Conservation (phyloP, 2,888 invertebrate species). For the Strigamia transsilvanica region DNA sequence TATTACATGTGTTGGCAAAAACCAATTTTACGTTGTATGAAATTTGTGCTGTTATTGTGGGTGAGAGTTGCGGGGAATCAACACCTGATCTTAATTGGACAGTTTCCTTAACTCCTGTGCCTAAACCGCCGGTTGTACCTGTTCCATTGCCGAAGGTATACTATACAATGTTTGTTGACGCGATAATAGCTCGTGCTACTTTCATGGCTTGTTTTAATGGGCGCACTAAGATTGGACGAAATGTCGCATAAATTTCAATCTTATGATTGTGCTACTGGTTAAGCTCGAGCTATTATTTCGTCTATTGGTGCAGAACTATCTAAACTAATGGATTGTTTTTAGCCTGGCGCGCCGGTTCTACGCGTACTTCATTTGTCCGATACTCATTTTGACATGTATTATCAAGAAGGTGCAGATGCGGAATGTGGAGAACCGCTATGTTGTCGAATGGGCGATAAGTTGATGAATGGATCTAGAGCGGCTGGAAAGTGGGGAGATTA, state of each 20-base stretch:
- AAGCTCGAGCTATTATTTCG: background rate
- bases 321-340: background rate
- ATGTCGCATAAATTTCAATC: no score
- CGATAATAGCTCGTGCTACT: no score
- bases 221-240: no score
- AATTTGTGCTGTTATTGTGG: slow-evolving; percentile 91
- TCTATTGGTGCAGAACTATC: no score
- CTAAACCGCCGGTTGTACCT: slow-evolving; percentile 75
- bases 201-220: no score
- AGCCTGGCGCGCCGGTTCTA: slow-evolving; percentile 58
- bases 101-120: slow-evolving; percentile 87
- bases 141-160: slow-evolving; percentile 73
- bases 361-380: slow-evolving; percentile 77
- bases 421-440: slow-evolving; percentile 80
- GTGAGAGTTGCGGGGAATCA: slow-evolving; percentile 89
- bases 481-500: slow-evolving; percentile 87
- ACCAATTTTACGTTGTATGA: slow-evolving; percentile 85
- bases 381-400: slow-evolving; percentile 80
- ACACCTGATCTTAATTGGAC: slow-evolving; percentile 87
- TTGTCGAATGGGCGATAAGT: slow-evolving; percentile 71
- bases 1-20: slow-evolving; percentile 77
- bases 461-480: slow-evolving; percentile 61
- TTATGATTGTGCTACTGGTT: no score
- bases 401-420: slow-evolving; percentile 73
- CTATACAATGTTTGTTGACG: no score